Evolutionary conservation across 2,113 vertebrate species (phyloP), one percentile per base, ranked within the genome.

Genomic region (Channa maculata): DNA sequence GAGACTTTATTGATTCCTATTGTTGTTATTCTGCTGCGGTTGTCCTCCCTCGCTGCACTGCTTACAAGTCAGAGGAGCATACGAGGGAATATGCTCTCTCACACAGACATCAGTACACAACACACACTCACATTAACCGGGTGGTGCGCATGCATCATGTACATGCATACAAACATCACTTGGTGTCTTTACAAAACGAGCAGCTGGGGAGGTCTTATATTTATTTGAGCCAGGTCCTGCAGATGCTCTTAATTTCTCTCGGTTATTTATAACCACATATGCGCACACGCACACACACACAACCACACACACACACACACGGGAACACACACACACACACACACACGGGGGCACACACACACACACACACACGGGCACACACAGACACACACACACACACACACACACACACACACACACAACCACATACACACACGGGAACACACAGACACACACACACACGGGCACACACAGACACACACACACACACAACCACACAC

Each of bases 1-100:
- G 68, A 79, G 52, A 77, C 53, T 69, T 80, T 70, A 86, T 90
- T 36, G 79, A 86, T 87, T 79, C 74, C 63, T 57, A 75, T 76
- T 84, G 76, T 74, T 82, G 59, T 63, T 84, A 74, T 71, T 71
- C 68, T 15, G 24, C 39, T 48, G 15, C 8, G 12, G 57, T 12
- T 67, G 59, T 24, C 65, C 48, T 61, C 75, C 54, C 48, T 12
- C 6, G 2, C 34, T 36, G 54, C 37, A 45, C 45, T 63, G 68
- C 64, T 54, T 33, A 52, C n/a, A 50, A 67, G 43, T 61, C 70
- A 67, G 67, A 45, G 24, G 1, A 45, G 44, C 59, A 51, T 1
- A n/a, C 38, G 33, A 62, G 48, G 38, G 41, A 51, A 75, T 5
- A 58, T 2, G 43, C 37, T 49, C 53, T 59, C 58, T 64, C 48